phyloP scores from a whole-genome alignment of 2,888 invertebrate genomes.

The Drosophila gaucha region DNA sequence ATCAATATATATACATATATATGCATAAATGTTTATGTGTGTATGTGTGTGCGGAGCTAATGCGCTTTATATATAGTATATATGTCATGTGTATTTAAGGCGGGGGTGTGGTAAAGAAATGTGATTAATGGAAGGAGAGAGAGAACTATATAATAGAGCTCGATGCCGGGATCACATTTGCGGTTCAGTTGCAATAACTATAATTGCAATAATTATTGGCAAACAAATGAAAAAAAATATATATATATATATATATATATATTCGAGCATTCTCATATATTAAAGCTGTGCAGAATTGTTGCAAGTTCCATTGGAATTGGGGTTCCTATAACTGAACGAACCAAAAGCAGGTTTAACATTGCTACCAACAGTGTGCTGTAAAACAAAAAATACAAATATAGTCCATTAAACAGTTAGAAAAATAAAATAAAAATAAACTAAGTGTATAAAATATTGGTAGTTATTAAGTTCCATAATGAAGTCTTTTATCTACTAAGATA shows the following conservation, averaged over 20 bases:
- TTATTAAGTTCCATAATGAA: neutral
- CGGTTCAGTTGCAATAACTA: constrained; percentile 4
- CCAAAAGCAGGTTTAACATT: neutral
- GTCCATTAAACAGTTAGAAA: constrained; percentile 4
- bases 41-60: too few species aligned
- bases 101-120: neutral
- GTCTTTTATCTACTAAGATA: neutral
- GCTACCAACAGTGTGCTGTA: too few species aligned
- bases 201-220: constrained; percentile 8
- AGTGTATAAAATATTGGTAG: neutral
- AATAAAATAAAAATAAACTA: neutral
- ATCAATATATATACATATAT: constrained; percentile 1
- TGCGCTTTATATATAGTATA: neutral
- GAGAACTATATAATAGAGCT: constrained; percentile 3
- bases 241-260: neutral
- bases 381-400: constrained; percentile 1
- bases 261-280: too few species aligned
- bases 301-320: constrained; percentile 13
- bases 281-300: neutral
- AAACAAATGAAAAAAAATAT: neutral
- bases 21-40: too few species aligned
- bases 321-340: constrained; percentile 6
- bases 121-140: constrained; percentile 16
- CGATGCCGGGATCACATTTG: neutral
- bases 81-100: neutral